phyloP scores from a whole-genome alignment of 2,113 vertebrate genomes.

The Mus musculus region GRCm39 chr7:142134001-142134500 shows the following conservation, averaged over 20 bases:
- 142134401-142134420: neutral
- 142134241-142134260: too few relatives aligned
- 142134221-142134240: neutral
- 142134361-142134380: too few relatives aligned
- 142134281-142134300: neutral
- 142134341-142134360: neutral
- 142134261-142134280: neutral
- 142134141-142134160: neutral
- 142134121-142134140: neutral
- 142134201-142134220: neutral
- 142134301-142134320: too few relatives aligned
- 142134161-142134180: neutral
- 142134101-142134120: accelerated
- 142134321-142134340: neutral
- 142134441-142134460: neutral
- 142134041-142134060: slow-evolving; percentile 27
- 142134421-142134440: neutral
- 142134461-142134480: neutral
- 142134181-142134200: too few relatives aligned
- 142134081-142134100: accelerated
- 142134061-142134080: accelerated
- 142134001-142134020: neutral
- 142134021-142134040: neutral
- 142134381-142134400: neutral
- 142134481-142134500: neutral